Evolutionary conservation across 2,113 vertebrate genomes (phyloP), one percentile per base, ranked within the genome.

Genomic region (Turdus rufiventris): DNA sequence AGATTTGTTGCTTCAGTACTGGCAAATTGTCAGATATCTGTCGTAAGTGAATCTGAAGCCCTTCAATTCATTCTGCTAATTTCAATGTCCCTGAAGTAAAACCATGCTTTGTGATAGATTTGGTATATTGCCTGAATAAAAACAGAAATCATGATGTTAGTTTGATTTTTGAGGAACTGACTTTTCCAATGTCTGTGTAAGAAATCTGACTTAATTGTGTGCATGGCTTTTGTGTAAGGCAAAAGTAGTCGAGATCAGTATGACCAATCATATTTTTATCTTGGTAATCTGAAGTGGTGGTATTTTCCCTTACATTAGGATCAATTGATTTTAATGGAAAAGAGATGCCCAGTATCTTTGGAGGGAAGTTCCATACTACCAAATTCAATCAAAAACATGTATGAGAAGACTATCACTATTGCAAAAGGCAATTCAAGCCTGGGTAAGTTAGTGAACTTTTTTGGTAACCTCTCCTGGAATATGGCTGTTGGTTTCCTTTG

Each of bases 391-490:
- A 98, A 94, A 96, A 98, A 97, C 92, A 94, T 91, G 33, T 99
- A 98, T 86, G 98, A 99, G 97, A 99, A 98, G 97, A 99, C 98
- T 34, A 99, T 99, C 96, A 98, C 97, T 80, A 98, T 99, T 82
- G 98, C 98, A 97, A 99, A 99, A 98, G 99, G 99, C 98, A 99
- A 98, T 98, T 99, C 98, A 95, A 99, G 99, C 96, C 98, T 99
- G 51, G 99, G 99, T 99, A 98, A 88, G 96, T 97, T 96, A 68
- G 47, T 12, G 47, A n/a, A 56, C 12, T 9, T 66, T 54, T 91
- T 81, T 42, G 75, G 34, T 82, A 53, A 67, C 33, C 11, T 61
- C 4, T 60, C 75, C 31, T 75, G 43, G 8, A 63, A 2, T 25
- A 24, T 48, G 9, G 1, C 11, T 68, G 33, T 90, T 89, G 94